Base-by-base conservation (phyloP, 2,797 vertebrate species). In the Crypturellus tataupa region DNA sequence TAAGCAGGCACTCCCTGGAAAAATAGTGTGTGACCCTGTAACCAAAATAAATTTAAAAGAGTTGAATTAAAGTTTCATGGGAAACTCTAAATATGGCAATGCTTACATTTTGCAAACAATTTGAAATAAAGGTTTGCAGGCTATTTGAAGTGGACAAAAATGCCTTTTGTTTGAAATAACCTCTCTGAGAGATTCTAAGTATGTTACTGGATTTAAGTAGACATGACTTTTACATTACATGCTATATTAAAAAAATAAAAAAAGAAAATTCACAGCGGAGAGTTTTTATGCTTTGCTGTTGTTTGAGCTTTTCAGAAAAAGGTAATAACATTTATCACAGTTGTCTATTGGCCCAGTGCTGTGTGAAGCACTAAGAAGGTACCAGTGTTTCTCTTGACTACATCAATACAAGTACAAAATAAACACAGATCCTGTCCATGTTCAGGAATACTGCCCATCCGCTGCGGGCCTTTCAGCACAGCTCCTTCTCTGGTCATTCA, bases 1-100 rank as follows among this genome's bases (percentile, higher is more conserved):
- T 83, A 87, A 92, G 89, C 59, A 93, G 94, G 75, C 93, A 95
- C 90, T 94, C 90, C 94, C 88, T 87, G 90, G 92, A 93, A 95
- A 97, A 95, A 92, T 3, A 84, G 72, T 2, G 15, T 89, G 47
- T 79, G 89, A 86, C 73, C 77, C 18, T 69, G 80, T 89, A 91
- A 93, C 72, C 53, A 90, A 91, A 95, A 94, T 91, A 93, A 84
- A 92, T 91, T 77, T 79, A 1, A 70, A 89, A 64, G 42, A 44
- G 70, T 81, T 93, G 60, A 89, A 86, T 93, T 91, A 84, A 0
- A 0, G 69, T 87, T 94, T 92, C 80, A 83, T 0, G n/a, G 82
- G 86, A 70, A 86, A 44, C 24, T 85, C 77, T 91, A 93, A 94
- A 87, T 86, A 92, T 4, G 72, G 89, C 35, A 76, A 63, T 63